phyloP scores from a whole-genome alignment of 1,140 invertebrate species.

The Tetraneura akinire region DNA sequence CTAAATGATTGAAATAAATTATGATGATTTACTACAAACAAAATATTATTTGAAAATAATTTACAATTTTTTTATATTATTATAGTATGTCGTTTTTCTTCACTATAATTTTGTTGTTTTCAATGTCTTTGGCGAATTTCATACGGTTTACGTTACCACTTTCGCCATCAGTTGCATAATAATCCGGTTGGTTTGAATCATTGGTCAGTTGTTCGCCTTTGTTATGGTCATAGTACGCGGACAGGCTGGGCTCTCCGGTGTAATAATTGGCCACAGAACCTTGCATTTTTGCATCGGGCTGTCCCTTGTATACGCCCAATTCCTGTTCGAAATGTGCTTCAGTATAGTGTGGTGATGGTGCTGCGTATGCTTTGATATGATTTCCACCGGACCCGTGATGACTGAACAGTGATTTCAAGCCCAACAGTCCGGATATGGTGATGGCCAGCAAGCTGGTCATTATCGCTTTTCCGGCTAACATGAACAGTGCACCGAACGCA shows the following conservation, averaged over 20 bases:
- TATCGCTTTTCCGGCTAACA: constrained; percentile 76
- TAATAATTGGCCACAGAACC: neutral
- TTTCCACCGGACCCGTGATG: neutral
- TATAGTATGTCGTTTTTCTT: neutral
- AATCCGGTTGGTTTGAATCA: neutral
- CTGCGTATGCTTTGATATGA: neutral
- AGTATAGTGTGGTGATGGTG: neutral
- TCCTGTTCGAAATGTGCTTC: constrained; percentile 36
- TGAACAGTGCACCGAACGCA: constrained; percentile 63
- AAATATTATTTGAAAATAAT: too few species aligned
- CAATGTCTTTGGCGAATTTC: neutral
- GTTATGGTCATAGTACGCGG: neutral
- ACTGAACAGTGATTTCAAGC: constrained; percentile 12
- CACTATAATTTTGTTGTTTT: neutral
- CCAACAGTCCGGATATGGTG: constrained; percentile 63
- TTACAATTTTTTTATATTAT: too few species aligned
- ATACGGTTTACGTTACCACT: too few species aligned
- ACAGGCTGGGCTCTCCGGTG: neutral
- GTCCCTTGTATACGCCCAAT: constrained; percentile 3
- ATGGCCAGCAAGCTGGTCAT: constrained; percentile 79
- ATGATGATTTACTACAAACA: too few species aligned
- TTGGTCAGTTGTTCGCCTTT: neutral
- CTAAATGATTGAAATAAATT: too few species aligned
- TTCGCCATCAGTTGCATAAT: neutral
- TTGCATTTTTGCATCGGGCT: constrained; percentile 28